Conservation (phyloP, 2,113 vertebrate species). For the Scytalopus superciliaris region DNA sequence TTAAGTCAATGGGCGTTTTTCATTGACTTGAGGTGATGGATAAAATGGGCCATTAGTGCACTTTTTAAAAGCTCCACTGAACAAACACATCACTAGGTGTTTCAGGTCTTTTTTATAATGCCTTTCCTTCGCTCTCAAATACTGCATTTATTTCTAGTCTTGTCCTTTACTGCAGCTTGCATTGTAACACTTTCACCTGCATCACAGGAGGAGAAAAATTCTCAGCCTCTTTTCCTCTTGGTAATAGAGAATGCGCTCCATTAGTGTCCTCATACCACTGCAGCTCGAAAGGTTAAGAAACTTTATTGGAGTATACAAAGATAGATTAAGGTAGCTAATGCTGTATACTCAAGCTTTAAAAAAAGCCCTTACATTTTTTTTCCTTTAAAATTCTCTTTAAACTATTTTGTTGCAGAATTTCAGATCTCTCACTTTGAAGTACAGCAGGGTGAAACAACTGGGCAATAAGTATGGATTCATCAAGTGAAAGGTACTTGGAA, state of each 20-base stretch:
- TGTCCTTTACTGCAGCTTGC: neutral
- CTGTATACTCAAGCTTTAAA: neutral
- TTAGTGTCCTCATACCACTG: neutral
- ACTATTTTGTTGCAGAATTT: neutral
- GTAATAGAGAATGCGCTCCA: neutral
- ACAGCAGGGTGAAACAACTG: neutral
- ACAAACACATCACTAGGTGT: constrained; percentile 7
- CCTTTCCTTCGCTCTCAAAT: constrained; percentile 13
- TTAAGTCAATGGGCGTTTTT: constrained; percentile 32
- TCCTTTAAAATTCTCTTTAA: neutral
- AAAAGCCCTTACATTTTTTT: neutral
- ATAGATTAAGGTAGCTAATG: neutral
- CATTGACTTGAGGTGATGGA: constrained; percentile 24
- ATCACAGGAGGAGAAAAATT: neutral
- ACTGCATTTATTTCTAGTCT: constrained; percentile 1
- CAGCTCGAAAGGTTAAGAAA: neutral
- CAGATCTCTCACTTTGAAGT: neutral
- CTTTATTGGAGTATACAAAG: neutral
- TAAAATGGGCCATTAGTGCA: constrained; percentile 38
- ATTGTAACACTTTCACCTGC: constrained; percentile 10
- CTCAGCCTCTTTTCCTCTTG: neutral
- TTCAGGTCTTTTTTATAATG: neutral
- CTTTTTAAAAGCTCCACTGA: constrained; percentile 33
- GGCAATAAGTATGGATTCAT: neutral
- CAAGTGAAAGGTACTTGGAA: neutral